These are phyloP conservation scores for Rhinichthys osculus DNA, from an alignment of 2,797 vertebrate species.

Conservation along the genomic window DNA sequence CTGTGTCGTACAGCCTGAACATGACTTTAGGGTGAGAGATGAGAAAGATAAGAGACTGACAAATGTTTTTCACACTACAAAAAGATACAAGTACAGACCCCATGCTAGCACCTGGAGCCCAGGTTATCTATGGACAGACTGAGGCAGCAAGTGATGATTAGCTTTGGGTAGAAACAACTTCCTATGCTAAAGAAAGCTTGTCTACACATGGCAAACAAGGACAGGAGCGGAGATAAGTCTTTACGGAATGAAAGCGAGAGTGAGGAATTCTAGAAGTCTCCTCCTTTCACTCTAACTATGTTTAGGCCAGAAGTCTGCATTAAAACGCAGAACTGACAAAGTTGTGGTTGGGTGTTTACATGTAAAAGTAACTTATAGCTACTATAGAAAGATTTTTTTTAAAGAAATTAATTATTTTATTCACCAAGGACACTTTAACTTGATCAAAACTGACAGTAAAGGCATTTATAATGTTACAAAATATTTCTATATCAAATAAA, in stretches of 20 bases:
- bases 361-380: not conserved
- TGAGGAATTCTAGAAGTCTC: slow-evolving; percentile 46
- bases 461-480: not conserved
- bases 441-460: not conserved
- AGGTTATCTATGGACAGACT: slow-evolving; percentile 11
- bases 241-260: slow-evolving; percentile 1
- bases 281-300: slow-evolving; percentile 31
- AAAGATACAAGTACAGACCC: slow-evolving; percentile 16
- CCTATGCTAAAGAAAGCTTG: slow-evolving; percentile 55
- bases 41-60: slow-evolving; percentile 33
- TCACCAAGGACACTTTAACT: too few species aligned
- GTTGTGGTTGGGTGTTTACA: not conserved
- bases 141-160: slow-evolving; percentile 61
- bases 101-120: slow-evolving; percentile 24
- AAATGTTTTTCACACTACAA: too few species aligned
- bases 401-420: too few species aligned
- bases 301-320: not conserved
- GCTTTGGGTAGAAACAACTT: slow-evolving; percentile 53
- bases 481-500: not conserved
- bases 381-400: too few species aligned
- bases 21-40: slow-evolving; percentile 82
- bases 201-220: slow-evolving; percentile 35
- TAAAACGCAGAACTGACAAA: not conserved
- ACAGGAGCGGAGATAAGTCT: slow-evolving; percentile 4
- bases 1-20: slow-evolving; percentile 93